Conservation (phyloP, 2,888 invertebrate species). For the Cantharis lateralis region DNA sequence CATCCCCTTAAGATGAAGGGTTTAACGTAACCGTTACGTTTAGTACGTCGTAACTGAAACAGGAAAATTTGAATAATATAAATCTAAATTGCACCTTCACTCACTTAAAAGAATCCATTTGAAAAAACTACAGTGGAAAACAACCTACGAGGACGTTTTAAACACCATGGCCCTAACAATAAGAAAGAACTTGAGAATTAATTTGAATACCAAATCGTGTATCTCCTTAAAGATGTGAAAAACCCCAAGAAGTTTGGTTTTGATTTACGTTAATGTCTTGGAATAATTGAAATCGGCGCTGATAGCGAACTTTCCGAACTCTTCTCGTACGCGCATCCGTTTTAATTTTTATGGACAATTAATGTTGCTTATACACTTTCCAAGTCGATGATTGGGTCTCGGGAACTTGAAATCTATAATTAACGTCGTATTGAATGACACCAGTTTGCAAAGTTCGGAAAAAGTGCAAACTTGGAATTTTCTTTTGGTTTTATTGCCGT, state of each 20-base stretch:
- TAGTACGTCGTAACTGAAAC: neutral
- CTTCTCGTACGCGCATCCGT: neutral
- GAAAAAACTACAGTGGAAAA: neutral
- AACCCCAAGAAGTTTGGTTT: neutral
- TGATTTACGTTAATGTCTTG: neutral
- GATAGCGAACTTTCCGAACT: neutral
- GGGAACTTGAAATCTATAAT: neutral
- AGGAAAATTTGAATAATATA: neutral
- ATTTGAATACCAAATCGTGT: neutral
- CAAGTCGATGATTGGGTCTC: neutral
- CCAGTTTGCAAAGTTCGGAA: neutral
- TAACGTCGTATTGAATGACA: neutral
- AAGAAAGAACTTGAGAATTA: neutral
- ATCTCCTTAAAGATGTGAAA: neutral
- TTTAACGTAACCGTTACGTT: neutral
- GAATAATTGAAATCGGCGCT: neutral
- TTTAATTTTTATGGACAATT: neutral
- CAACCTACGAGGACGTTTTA: neutral
- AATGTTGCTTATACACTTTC: neutral
- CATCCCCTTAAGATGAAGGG: neutral
- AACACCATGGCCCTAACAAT: neutral
- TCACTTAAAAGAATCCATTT: neutral
- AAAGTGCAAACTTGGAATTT: neutral
- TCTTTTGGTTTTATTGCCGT: neutral
- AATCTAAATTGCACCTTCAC: neutral